These are phyloP conservation scores for Venustaconcha ellipsiformis DNA, from an alignment of 1,140 invertebrate species.

Conservation along the genomic window DNA sequence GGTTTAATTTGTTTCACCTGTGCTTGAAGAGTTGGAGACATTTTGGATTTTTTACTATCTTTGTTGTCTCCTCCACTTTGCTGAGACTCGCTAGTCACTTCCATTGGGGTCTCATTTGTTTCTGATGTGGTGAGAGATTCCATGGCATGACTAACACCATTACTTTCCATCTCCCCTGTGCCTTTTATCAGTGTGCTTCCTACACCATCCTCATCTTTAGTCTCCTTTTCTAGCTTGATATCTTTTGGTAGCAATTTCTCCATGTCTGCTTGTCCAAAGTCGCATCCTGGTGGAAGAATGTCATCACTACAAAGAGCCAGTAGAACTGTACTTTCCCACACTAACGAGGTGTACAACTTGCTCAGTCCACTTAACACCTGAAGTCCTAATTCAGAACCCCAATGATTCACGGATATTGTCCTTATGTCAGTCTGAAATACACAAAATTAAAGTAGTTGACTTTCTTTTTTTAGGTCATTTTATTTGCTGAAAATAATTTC, in stretches of 20 bases:
- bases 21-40: conserved; percentile 61
- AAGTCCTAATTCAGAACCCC: conserved; percentile 84
- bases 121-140: conserved; percentile 77
- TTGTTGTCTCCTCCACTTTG: conserved; percentile 35
- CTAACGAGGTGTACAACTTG: conserved; percentile 84
- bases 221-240: conserved; percentile 61
- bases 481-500: no score
- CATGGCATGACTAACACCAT: conserved; percentile 78
- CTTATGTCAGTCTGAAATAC: conserved; percentile 80
- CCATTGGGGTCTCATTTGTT: conserved; percentile 64
- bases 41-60: conserved; percentile 57
- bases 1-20: conserved; percentile 79
- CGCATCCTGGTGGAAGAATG: conserved; percentile 77
- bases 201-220: conserved; percentile 30
- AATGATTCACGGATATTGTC: conserved; percentile 83
- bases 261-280: conserved; percentile 81
- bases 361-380: conserved; percentile 81
- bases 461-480: not conserved
- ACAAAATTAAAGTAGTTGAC: conserved; percentile 9
- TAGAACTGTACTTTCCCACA: conserved; percentile 90
- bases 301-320: conserved; percentile 84
- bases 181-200: conserved; percentile 30
- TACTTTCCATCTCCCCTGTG: conserved; percentile 67
- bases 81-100: conserved; percentile 53
- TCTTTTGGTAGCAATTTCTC: conserved; percentile 77